Evolutionary conservation across 2,113 vertebrate genomes (phyloP).

Genomic region (Rhadina sibilatrix): DNA sequence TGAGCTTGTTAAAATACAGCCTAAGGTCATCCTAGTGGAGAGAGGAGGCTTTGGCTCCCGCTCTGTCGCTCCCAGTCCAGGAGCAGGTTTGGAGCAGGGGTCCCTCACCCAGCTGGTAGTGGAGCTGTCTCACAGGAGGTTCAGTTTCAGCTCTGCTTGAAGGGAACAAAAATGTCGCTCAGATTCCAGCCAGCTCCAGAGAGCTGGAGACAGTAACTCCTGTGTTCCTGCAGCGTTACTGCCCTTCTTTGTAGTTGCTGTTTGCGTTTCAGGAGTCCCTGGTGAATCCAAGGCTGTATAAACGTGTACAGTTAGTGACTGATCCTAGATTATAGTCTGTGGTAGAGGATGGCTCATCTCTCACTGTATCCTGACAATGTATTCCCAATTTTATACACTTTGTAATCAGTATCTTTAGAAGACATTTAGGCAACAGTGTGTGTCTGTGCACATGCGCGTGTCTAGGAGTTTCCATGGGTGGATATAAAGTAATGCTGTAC

Average conservation of each 20-base stretch:
- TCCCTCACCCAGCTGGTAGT: neutral
- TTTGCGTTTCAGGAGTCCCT: constrained; percentile 21
- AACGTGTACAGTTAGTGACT: constrained; percentile 61
- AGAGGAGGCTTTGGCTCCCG: neutral
- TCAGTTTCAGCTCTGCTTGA: neutral
- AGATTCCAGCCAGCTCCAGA: neutral
- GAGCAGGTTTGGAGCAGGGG: neutral
- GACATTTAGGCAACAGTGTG: constrained; percentile 60
- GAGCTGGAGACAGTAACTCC: neutral
- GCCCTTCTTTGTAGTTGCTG: constrained; percentile 23
- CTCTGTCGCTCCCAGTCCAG: neutral
- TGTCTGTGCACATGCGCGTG: constrained; percentile 13
- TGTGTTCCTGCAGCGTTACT: neutral
- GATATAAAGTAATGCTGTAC: constrained; percentile 43
- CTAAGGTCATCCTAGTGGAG: neutral
- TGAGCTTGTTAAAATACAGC: neutral
- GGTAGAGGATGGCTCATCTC: constrained; percentile 54
- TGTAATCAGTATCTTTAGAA: constrained; percentile 71
- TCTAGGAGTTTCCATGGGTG: constrained; percentile 21
- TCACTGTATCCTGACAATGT: constrained; percentile 56
- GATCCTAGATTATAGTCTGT: constrained; percentile 66
- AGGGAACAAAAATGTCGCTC: neutral
- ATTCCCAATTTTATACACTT: constrained; percentile 67
- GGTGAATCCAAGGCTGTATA: constrained; percentile 47
- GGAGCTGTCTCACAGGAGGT: neutral